phyloP scores from a whole-genome alignment of 2,113 vertebrate genomes.

The Apodemus sylvaticus region DNA sequence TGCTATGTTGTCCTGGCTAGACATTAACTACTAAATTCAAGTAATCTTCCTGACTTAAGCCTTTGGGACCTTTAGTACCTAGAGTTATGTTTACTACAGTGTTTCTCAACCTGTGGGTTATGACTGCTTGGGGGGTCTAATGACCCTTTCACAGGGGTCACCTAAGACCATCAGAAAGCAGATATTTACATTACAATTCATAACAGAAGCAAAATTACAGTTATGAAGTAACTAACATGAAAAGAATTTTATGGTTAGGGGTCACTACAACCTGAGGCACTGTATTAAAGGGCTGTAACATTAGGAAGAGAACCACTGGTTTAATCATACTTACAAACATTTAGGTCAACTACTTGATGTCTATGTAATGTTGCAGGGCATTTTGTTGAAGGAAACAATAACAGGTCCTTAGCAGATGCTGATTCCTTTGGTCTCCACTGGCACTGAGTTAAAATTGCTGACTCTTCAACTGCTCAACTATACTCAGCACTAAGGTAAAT shows the following conservation, averaged over 20 bases:
- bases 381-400: conserved; percentile 5
- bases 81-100: not conserved
- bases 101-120: not conserved
- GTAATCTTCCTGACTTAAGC: not conserved
- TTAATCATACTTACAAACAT: not conserved
- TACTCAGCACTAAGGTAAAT: not conserved
- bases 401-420: not conserved
- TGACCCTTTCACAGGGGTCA: not conserved
- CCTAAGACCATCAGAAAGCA: not conserved
- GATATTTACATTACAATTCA: not conserved
- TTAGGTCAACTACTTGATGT: not conserved
- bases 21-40: not conserved
- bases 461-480: not conserved
- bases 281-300: not conserved
- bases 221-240: not conserved
- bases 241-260: not conserved
- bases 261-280: not conserved
- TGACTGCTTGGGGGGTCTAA: not conserved
- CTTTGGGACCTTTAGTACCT: not conserved
- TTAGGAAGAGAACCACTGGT: not conserved
- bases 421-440: not conserved
- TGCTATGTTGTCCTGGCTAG: not conserved
- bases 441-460: not conserved
- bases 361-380: not conserved
- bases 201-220: not conserved